Conservation (phyloP, 2,113 vertebrate genomes). For the Burhinus bistriatus region DNA sequence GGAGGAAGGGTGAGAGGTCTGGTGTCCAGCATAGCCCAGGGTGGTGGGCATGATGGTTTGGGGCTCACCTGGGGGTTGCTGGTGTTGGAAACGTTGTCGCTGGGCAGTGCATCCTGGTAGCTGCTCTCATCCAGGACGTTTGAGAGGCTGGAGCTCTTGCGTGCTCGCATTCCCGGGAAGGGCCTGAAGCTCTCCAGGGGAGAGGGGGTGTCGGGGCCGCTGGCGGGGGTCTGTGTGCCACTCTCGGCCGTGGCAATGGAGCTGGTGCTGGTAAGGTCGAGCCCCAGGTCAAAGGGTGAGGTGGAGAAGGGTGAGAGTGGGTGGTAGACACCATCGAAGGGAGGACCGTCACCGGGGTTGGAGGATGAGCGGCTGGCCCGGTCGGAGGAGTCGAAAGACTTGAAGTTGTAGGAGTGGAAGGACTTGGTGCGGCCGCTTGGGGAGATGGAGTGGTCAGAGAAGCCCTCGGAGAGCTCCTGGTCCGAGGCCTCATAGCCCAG, state of each 20-base stretch:
- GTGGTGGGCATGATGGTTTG: fast-evolving
- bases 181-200: slow-evolving; percentile 84
- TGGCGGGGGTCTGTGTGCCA: slow-evolving; percentile 77
- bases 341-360: slow-evolving; percentile 69
- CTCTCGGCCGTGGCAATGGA: slow-evolving; percentile 55
- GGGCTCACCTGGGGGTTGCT: slow-evolving; percentile 90
- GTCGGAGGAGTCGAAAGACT: slow-evolving; percentile 84
- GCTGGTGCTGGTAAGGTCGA: slow-evolving; percentile 74
- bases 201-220: slow-evolving; percentile 84
- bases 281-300: slow-evolving; percentile 84
- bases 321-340: slow-evolving; percentile 77
- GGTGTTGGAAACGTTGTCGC: slow-evolving; percentile 87
- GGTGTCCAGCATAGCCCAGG: fast-evolving
- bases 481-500: slow-evolving; percentile 68
- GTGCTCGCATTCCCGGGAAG: slow-evolving; percentile 72
- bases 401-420: slow-evolving; percentile 77
- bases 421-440: slow-evolving; percentile 64
- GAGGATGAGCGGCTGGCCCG: slow-evolving; percentile 82
- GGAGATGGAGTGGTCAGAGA: slow-evolving; percentile 81
- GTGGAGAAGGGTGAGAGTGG: slow-evolving; percentile 86
- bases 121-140: slow-evolving; percentile 92
- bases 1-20: not conserved
- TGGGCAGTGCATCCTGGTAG: slow-evolving; percentile 81
- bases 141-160: slow-evolving; percentile 95
- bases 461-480: slow-evolving; percentile 78